A percentile compares a stretch with the other conserved stretches of the same genome.
phyloP scores from a whole-genome alignment of 2,797 vertebrate genomes.

The Orestias chungarensis region DNA sequence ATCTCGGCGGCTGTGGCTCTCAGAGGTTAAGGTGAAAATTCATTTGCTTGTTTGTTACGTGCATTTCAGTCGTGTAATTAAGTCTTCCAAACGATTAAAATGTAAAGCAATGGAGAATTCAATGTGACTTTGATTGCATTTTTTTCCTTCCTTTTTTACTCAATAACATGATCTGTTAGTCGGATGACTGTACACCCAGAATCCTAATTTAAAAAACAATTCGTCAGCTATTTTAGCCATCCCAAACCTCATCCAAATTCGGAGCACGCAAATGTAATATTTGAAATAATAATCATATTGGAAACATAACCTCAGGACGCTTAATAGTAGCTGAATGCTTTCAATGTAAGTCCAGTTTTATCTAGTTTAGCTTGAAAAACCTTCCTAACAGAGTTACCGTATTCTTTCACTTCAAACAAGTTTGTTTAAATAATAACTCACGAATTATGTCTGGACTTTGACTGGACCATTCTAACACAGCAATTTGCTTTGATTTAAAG shows the following conservation, averaged over 20 bases:
- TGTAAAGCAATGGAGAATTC: slow-evolving; percentile 69
- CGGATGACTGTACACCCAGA: slow-evolving; percentile 33
- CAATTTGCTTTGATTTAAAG: neutral
- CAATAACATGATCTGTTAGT: slow-evolving; percentile 59
- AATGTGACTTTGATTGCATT: slow-evolving; percentile 75
- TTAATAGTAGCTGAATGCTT: neutral
- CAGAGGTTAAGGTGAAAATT: slow-evolving; percentile 79
- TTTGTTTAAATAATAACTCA: neutral
- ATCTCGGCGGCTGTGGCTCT: slow-evolving; percentile 46
- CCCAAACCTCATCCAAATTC: neutral
- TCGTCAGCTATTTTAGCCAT: slow-evolving; percentile 70
- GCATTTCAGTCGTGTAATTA: slow-evolving; percentile 73
- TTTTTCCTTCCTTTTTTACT: slow-evolving; percentile 34
- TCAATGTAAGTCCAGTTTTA: neutral
- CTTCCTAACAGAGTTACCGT: neutral
- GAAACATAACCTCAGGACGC: neutral
- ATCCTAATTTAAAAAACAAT: slow-evolving; percentile 54
- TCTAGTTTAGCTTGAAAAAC: neutral
- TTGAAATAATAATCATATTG: neutral
- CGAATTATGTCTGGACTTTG: neutral
- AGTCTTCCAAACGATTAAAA: slow-evolving; percentile 71
- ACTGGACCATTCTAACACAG: neutral
- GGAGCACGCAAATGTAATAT: neutral
- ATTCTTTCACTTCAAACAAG: neutral
- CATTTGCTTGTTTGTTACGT: slow-evolving; percentile 76